Evolutionary conservation across 2,888 invertebrate genomes (phyloP).

Genomic region (Drosophila robusta): DNA sequence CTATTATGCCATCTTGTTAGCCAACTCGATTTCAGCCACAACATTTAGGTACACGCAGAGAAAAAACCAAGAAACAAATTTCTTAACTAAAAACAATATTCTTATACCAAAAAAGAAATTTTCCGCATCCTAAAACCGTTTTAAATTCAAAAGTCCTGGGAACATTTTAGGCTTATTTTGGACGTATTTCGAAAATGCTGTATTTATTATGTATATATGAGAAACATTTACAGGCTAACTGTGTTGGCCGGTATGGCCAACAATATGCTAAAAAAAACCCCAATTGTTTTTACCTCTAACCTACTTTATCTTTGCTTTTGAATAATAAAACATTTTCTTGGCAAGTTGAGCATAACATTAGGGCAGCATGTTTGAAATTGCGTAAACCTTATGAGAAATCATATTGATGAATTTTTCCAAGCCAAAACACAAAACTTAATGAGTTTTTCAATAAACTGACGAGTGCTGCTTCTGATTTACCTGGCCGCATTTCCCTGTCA

Average conservation of each 20-base stretch:
- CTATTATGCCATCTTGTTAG: slow-evolving; percentile 22
- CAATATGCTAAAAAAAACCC: neutral
- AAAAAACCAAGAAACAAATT: neutral
- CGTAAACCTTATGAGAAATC: slow-evolving; percentile 6
- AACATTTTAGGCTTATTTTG: no score
- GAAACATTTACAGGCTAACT: neutral
- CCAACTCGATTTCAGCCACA: slow-evolving; percentile 8
- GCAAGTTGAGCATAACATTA: neutral
- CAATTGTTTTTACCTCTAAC: neutral
- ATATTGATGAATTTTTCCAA: slow-evolving; percentile 8
- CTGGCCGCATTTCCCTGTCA: slow-evolving; percentile 21
- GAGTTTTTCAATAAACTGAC: slow-evolving; percentile 41
- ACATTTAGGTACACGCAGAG: neutral
- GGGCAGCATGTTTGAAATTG: neutral
- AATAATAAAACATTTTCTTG: neutral
- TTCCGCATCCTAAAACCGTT: no score
- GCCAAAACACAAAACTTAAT: slow-evolving; percentile 34
- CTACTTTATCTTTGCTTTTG: neutral
- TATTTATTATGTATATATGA: no score
- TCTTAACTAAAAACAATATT: neutral
- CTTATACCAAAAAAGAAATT: neutral
- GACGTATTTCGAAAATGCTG: no score
- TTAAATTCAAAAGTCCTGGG: no score
- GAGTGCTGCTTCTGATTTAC: slow-evolving; percentile 33
- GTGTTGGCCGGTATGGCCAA: neutral